Base-by-base conservation (phyloP, 2,797 vertebrate species). In the Pagetopsis macropterus region DNA sequence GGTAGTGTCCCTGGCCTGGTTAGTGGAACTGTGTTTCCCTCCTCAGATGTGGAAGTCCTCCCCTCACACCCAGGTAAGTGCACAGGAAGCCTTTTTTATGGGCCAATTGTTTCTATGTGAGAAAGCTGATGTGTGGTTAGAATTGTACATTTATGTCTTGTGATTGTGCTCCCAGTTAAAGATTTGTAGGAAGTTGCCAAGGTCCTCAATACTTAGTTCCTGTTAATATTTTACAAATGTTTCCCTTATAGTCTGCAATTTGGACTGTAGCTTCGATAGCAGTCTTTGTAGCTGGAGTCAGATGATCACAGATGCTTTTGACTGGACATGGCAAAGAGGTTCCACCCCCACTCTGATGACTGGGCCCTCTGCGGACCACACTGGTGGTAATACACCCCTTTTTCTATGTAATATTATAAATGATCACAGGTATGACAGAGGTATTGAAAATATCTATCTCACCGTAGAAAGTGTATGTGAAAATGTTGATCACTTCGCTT, bases 281-380 rank as follows among this genome's bases (percentile, higher is more conserved):
- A 60, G 65, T 75, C 74, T 88, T 57, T 93, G 91, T 51, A 66
- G 49, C 43, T 95, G 94, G 94, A 84, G 21, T 62, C 93, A 95
- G 74, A 82, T 85, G 74, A 9, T 81, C 0, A 92, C 91, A 7
- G 94, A 95, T 62, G 89, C 79, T 70, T 94, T 95, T 89, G 91
- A 95, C 65, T 95, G 94, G 94, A 93, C 83, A 27, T 89, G 92
- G 87, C 81, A 88, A 19, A 90, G 52, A 62, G 92, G 90, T 40
- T 85, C 91, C 57, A 94, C 93, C 3, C 85, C 92, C 5, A 93
- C 92, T 4, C 11, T 50, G 19, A 82, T 87, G 84, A 94, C 94
- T 7, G 93, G 93, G 0, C 94, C 94, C 6, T 84, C 90, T 59
- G 84, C 74, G 68, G 94, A 94, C 67, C 93, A 94, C 84, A 94